A percentile compares a stretch with the other conserved stretches of the same genome.
Evolutionary conservation across 2,888 invertebrate species (phyloP).

Genomic region (Actias luna): DNA sequence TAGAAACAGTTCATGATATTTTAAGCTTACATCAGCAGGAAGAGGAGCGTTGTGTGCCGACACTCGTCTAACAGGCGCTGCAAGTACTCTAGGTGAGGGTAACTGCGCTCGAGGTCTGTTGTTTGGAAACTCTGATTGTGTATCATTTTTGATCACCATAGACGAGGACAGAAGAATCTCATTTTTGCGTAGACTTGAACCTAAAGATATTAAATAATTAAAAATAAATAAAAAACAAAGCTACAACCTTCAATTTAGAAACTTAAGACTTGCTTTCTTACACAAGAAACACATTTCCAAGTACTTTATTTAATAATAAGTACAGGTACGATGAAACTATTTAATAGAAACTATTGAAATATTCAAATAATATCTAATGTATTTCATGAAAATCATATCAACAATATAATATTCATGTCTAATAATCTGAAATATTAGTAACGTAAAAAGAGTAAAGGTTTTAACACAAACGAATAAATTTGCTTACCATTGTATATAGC

Average conservation of each 20-base stretch:
- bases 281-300: no score
- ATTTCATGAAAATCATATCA: no score
- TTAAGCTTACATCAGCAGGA: conserved; percentile 65
- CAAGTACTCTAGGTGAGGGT: conserved; percentile 58
- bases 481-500: conserved; percentile 86
- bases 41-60: conserved; percentile 69
- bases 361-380: no score
- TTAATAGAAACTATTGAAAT: no score
- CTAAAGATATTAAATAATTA: conserved; percentile 35
- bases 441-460: no score
- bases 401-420: no score
- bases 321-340: no score
- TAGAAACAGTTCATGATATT: no score
- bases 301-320: no score
- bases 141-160: conserved; percentile 88
- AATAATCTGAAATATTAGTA: no score
- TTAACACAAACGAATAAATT: neutral
- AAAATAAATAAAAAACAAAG: neutral
- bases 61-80: conserved; percentile 60
- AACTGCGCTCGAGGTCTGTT: conserved; percentile 66
- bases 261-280: conserved; percentile 21
- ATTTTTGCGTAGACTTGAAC: conserved; percentile 78
- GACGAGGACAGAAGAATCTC: conserved; percentile 83
- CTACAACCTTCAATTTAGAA: neutral
- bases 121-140: conserved; percentile 86